These are phyloP conservation scores for Anthopleura sola DNA, from an alignment of 64 coral and sea anemone species.

Conservation along the genomic window DNA sequence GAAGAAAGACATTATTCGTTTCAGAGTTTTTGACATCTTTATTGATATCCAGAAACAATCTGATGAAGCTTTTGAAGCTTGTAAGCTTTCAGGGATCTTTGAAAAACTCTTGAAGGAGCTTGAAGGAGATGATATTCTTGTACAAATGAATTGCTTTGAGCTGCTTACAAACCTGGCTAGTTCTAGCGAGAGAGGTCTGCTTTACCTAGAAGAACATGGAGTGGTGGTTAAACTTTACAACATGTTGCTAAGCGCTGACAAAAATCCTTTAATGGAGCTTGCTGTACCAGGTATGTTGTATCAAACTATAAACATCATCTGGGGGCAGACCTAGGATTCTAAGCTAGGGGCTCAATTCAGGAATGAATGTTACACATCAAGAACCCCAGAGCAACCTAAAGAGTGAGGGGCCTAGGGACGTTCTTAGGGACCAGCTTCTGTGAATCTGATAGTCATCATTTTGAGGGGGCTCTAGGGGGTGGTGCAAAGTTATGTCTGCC, in stretches of 20 bases:
- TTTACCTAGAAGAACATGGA: slow-evolving; percentile 71
- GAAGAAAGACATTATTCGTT: slow-evolving; percentile 70
- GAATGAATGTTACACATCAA: no score
- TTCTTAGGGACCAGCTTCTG: no score
- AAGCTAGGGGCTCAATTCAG: no score
- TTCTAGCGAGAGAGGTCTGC: slow-evolving; percentile 51
- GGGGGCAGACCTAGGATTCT: no score
- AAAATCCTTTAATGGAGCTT: slow-evolving; percentile 56
- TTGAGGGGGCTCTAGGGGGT: no score
- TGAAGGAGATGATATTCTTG: slow-evolving; percentile 73
- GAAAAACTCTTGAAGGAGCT: slow-evolving; percentile 68
- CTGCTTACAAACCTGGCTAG: slow-evolving; percentile 65
- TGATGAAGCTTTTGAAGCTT: slow-evolving; percentile 36
- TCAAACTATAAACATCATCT: not conserved
- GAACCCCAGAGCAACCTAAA: no score
- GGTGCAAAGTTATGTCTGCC: no score
- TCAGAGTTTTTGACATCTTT: slow-evolving; percentile 83
- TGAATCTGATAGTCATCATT: no score
- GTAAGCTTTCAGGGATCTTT: slow-evolving; percentile 54
- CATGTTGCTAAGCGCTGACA: slow-evolving; percentile 59
- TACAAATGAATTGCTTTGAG: slow-evolving; percentile 87
- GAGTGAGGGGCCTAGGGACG: no score
- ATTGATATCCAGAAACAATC: slow-evolving; percentile 55
- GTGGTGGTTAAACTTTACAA: slow-evolving; percentile 59
- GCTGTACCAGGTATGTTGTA: slow-evolving; percentile 75